Conservation (phyloP, 1,140 invertebrate species). For the Brachionus koreanus region DNA sequence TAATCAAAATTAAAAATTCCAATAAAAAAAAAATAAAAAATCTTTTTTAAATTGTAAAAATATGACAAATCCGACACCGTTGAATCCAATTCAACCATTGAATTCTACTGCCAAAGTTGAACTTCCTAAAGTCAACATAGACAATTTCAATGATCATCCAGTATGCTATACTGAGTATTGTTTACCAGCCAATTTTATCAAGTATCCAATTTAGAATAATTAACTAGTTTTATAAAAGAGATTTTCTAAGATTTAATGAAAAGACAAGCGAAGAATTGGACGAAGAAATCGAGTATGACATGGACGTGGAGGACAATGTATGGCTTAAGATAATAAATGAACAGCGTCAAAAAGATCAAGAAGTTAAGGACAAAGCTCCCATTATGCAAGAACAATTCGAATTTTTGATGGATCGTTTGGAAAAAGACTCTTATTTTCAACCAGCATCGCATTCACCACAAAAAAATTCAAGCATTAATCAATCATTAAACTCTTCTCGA, state of each 20-base stretch:
- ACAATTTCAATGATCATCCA: neutral
- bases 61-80: neutral
- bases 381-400: conserved; percentile 74
- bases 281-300: conserved; percentile 89
- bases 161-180: neutral
- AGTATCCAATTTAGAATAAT: neutral
- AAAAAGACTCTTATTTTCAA: conserved; percentile 95
- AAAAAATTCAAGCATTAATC: neutral
- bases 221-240: neutral
- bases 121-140: conserved; percentile 22
- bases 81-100: neutral
- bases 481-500: neutral
- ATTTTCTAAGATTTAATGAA: conserved; percentile 60
- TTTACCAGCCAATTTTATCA: conserved; percentile 11
- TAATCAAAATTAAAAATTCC: neutral
- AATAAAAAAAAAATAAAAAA: neutral
- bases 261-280: conserved; percentile 88
- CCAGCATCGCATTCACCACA: conserved; percentile 60
- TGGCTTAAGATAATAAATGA: conserved; percentile 46
- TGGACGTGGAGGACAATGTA: conserved; percentile 75
- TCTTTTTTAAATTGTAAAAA: neutral
- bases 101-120: neutral
- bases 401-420: conserved; percentile 87
- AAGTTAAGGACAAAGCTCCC: conserved; percentile 42
- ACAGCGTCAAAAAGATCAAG: conserved; percentile 47